These are phyloP conservation scores for Danio tinwini DNA, from an alignment of 2,797 vertebrate species.

Conservation along the genomic window DNA sequence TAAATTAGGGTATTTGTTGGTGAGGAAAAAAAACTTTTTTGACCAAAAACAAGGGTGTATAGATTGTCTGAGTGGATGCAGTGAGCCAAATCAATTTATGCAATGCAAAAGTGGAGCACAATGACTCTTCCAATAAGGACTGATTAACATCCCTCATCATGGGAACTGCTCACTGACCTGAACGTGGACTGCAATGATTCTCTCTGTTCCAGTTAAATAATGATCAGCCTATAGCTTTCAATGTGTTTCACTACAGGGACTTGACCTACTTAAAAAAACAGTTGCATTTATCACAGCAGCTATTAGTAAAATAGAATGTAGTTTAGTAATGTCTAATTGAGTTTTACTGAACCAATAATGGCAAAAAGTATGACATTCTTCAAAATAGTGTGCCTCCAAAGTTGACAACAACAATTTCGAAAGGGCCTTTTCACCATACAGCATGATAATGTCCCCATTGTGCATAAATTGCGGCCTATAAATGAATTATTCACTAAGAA, in stretches of 20 bases:
- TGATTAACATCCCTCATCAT: constrained; percentile 39
- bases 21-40: constrained; percentile 43
- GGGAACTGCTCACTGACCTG: constrained; percentile 47
- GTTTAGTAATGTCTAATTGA: background rate
- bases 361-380: background rate
- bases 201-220: constrained; percentile 29
- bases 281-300: background rate
- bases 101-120: constrained; percentile 43
- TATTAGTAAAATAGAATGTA: background rate
- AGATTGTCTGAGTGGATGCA: constrained; percentile 50
- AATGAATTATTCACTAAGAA: constrained; percentile 1
- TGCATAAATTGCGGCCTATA: background rate
- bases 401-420: background rate
- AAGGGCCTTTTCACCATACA: background rate
- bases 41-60: constrained; percentile 39
- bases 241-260: background rate
- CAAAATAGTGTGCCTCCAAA: background rate
- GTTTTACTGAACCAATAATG: background rate
- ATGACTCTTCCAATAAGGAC: constrained; percentile 39
- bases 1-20: background rate
- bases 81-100: constrained; percentile 49
- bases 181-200: constrained; percentile 28
- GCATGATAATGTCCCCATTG: background rate
- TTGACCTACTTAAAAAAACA: constrained; percentile 2
- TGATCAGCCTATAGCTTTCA: constrained; percentile 28